Base-by-base conservation (phyloP, 92 coral and sea anemone genomes). In the Phenganax marumi region DNA sequence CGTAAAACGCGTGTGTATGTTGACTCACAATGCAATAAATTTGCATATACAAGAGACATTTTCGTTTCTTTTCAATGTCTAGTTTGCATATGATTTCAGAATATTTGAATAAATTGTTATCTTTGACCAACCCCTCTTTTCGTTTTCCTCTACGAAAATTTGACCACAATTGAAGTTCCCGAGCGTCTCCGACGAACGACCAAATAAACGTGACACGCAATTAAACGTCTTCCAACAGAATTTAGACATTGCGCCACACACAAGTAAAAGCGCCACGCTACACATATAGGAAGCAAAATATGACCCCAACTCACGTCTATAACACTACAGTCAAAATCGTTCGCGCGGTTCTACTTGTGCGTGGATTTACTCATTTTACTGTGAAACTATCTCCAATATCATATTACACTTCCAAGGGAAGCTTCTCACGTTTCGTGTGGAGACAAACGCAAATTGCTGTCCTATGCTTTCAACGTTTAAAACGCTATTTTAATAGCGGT, bases 271-370 rank as follows among this genome's bases (percentile, higher is more conserved):
- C 12, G 83, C 83, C 83, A 78, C 83, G 83, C 83, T 78, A 33
- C 49, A 49, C 83, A 78, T 39, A 26, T 77, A 14, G 53, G 47
- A 50, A 21, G 25, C 10, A 47, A 64, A 77, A 56, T 23, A 56
- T 50, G 60, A 61, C 16, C 47, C 73, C 50, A 43, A 56, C 52
- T 65, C 63, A 61, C 52, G 43, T 57, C 52, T 77, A 26, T 33
- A 48, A 33, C 65, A 23, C 26, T 6, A 46, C 23, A 12, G 76
- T 22, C 43, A 26, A 57, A 13, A 48, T 50, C 1, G 47, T 78
- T 78, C 72, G 83, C 83, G 83, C 83, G 83, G 58, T 50, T n/a
- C 49, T 14, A 78, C 47, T 78, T 61, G 58, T 78, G 60, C 83
- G 63, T 50, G 73, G 51, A 58, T 53, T 33, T 5, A n/a, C n/a